A percentile compares a stretch with the other conserved stretches of the same genome.
phyloP scores from a whole-genome alignment of 2,113 vertebrate genomes.

The Upupa epops region DNA sequence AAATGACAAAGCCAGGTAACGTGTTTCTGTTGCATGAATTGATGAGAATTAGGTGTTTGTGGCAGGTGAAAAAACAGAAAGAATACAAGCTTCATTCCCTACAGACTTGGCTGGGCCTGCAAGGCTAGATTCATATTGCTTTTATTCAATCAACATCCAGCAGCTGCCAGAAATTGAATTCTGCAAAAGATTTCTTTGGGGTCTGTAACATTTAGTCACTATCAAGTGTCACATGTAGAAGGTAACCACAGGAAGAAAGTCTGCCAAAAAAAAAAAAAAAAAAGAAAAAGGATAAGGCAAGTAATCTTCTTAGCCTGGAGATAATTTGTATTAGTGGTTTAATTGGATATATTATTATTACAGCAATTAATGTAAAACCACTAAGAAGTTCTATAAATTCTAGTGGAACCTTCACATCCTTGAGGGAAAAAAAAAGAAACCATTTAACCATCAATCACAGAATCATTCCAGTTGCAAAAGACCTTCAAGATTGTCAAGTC shows the following conservation, averaged over 20 bases:
- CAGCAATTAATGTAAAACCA: not conserved
- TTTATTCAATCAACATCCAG: not conserved
- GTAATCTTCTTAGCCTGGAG: not conserved
- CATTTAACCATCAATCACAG: not conserved
- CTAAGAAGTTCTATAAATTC: not conserved
- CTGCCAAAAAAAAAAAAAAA: not conserved
- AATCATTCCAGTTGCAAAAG: too few relatives aligned
- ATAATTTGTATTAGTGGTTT: not conserved
- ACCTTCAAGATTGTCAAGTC: too few relatives aligned
- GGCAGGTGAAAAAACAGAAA: constrained; percentile 7
- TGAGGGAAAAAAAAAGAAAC: not conserved
- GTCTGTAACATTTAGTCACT: not conserved
- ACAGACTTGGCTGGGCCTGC: not conserved
- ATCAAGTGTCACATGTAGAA: not conserved
- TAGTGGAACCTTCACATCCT: not conserved
- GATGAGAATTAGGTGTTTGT: not conserved
- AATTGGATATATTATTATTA: not conserved
- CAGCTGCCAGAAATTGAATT: constrained; percentile 13
- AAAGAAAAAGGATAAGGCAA: not conserved
- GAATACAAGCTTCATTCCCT: not conserved
- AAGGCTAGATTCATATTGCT: not conserved
- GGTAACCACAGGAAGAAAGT: not conserved
- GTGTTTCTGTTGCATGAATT: not conserved
- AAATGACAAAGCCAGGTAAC: not conserved
- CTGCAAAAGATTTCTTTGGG: not conserved